Evolutionary conservation across 1,140 invertebrate species (phyloP), one percentile per base, ranked within the genome.

Genomic region (Lanistes nyassanus): DNA sequence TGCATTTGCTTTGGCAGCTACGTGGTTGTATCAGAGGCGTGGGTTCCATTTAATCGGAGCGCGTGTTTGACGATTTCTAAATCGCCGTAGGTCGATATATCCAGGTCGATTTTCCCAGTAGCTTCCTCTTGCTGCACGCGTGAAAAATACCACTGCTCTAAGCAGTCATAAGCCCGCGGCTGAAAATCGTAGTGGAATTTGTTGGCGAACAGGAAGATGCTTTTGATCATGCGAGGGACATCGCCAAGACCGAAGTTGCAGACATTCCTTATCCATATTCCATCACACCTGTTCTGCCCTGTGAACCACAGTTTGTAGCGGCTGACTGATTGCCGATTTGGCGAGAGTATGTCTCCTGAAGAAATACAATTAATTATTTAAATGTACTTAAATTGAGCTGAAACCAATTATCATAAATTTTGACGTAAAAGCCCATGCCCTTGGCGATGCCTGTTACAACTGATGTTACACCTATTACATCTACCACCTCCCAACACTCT

Each of bases 231-330:
- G 23, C 13, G n/a, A 0, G 76, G 65, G 0, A 88, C 62, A 69
- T 88, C 84, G 9, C 77, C 80, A 19, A 83, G 71, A 6, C 83
- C 84, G 34, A 85, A 80, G 13, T 87, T 77, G 72, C 86, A 88
- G 26, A 88, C 79, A 23, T 72, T 42, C 16, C 84, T 66, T 0
- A 80, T 76, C 37, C 56, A 79, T 16, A 78, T 76, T 0, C 82
- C 82, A 11, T 68, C 31, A 62, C 82, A 82, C 9, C 39, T n/a
- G 13, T 13, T 5, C 2, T 36, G 47, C 4, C 29, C 21, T n/a
- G 5, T 29, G 37, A 51, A 62, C 84, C 84, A 85, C 39, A 78
- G 79, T 67, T 85, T 85, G 68, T 80, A 83, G 31, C 84, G 75
- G 29, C 77, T 79, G 7, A 83, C 26, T 37, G 34, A n/a, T 42